Evolutionary conservation across 2,797 vertebrate genomes (phyloP).

Genomic region (Paedocypris micromegethes): DNA sequence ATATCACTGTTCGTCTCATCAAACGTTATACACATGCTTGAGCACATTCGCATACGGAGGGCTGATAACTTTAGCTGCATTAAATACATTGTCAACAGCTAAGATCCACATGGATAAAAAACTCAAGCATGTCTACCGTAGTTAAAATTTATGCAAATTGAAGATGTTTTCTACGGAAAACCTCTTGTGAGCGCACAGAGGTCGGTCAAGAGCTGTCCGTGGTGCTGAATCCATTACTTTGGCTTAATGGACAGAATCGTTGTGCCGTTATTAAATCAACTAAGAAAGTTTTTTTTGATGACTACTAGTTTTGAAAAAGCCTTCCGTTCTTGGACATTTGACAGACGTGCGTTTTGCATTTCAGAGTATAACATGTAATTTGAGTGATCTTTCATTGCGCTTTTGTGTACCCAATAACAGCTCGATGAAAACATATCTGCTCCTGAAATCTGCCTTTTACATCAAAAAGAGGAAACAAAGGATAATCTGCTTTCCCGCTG

Average conservation of each 20-base stretch:
- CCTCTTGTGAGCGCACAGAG: background rate
- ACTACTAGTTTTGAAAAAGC: too few relatives aligned
- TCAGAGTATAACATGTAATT: too few relatives aligned
- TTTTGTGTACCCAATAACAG: too few relatives aligned
- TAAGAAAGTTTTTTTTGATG: background rate
- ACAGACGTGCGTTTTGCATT: too few relatives aligned
- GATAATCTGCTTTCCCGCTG: background rate
- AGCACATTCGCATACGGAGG: background rate
- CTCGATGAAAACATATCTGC: too few relatives aligned
- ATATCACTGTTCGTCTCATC: background rate
- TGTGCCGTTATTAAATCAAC: slow-evolving; percentile 1
- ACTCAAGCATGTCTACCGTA: background rate
- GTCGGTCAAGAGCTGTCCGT: slow-evolving; percentile 52
- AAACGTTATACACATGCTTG: background rate
- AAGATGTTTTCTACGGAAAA: slow-evolving; percentile 7
- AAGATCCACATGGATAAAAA: background rate
- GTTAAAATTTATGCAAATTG: background rate
- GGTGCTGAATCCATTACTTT: slow-evolving; percentile 55
- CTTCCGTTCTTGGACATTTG: too few relatives aligned
- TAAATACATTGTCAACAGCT: background rate
- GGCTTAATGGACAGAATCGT: background rate
- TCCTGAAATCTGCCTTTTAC: too few relatives aligned
- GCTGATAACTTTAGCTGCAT: background rate
- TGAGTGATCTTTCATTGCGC: too few relatives aligned
- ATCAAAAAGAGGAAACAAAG: background rate